Evolutionary conservation across 2,113 vertebrate species (phyloP).

Genomic region (Picathartes gymnocephalus): DNA sequence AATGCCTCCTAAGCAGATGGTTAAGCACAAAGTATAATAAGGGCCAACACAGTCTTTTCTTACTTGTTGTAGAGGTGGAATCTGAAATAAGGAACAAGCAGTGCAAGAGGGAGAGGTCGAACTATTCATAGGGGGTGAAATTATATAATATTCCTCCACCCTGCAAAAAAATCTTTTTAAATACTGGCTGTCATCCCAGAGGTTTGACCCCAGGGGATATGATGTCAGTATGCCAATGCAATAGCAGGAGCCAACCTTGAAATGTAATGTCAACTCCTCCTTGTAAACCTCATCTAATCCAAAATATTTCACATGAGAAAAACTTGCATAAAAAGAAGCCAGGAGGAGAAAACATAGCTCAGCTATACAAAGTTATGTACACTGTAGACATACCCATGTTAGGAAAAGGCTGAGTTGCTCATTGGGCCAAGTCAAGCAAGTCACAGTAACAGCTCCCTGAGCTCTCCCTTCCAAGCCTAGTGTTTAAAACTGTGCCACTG

Average conservation of each 20-base stretch:
- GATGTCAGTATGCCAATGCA: slow-evolving; percentile 7
- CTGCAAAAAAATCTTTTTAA: background rate
- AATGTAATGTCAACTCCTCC: background rate
- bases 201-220: slow-evolving; percentile 6
- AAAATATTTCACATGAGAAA: slow-evolving; percentile 24
- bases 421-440: background rate
- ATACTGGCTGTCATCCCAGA: slow-evolving; percentile 13
- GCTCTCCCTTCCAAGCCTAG: background rate
- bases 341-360: slow-evolving; percentile 1
- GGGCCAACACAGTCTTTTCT: background rate
- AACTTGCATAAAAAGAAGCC: background rate
- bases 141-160: slow-evolving; percentile 25
- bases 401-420: background rate
- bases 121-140: background rate
- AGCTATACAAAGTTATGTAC: background rate
- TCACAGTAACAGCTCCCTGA: background rate
- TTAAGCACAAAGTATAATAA: background rate
- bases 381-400: background rate
- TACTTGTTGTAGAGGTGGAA: background rate
- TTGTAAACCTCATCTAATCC: slow-evolving; percentile 18
- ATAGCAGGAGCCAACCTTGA: slow-evolving; percentile 32
- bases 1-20: background rate
- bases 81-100: background rate
- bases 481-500: background rate
- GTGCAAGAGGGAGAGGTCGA: background rate